phyloP scores from a whole-genome alignment of 2,888 invertebrate genomes.

The Platycnemis pennipes region DNA sequence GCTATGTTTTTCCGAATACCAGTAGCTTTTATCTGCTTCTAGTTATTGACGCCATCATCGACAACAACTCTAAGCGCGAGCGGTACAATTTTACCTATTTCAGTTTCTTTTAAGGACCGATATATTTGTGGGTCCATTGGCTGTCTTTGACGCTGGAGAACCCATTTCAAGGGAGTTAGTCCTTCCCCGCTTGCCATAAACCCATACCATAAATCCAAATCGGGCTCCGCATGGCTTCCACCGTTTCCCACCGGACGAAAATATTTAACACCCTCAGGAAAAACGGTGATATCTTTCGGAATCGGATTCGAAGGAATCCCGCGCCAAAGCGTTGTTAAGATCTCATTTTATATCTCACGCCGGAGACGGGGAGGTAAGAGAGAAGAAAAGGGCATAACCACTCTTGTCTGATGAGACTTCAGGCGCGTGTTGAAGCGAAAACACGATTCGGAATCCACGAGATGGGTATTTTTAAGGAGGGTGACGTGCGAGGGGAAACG shows the following conservation, averaged over 20 bases:
- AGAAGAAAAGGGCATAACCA: background rate
- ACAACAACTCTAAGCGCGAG: too few species aligned
- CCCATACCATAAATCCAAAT: background rate
- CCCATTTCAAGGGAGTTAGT: background rate
- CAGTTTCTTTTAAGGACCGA: background rate
- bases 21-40: too few species aligned
- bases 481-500: slow-evolving; percentile 18
- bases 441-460: slow-evolving; percentile 10
- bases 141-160: background rate
- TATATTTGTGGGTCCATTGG: background rate
- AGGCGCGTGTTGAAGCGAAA: slow-evolving; percentile 15
- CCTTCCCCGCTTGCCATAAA: background rate
- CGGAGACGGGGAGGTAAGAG: background rate
- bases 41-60: background rate
- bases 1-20: too few species aligned
- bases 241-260: background rate
- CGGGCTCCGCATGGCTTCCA: background rate
- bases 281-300: background rate
- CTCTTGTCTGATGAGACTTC: slow-evolving; percentile 36
- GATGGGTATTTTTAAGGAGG: slow-evolving; percentile 2
- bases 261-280: slow-evolving; percentile 5
- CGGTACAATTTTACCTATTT: background rate
- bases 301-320: slow-evolving; percentile 12
- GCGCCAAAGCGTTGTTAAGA: slow-evolving; percentile 26
- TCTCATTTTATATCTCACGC: slow-evolving; percentile 19